phyloP scores from a whole-genome alignment of 2,888 invertebrate genomes.

The Aleiodes testaceus region DNA sequence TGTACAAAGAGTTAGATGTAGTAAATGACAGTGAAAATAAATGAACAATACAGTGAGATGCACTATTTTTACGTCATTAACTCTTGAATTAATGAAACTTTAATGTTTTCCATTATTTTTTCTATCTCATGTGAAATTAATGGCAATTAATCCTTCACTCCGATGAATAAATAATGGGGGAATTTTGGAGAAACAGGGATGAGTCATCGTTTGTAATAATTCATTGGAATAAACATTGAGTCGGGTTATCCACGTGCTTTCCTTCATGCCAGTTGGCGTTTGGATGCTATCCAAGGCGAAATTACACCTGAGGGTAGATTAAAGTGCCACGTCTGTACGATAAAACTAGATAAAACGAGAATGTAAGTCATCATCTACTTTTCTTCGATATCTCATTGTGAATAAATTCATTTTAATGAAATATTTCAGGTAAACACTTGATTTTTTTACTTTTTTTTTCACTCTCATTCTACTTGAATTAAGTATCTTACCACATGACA shows the following conservation, averaged over 20 bases:
- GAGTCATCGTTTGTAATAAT: neutral
- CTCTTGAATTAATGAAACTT: constrained; percentile 12
- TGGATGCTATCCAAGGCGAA: constrained; percentile 18
- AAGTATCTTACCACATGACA: constrained; percentile 16
- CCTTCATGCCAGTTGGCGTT: constrained; percentile 3
- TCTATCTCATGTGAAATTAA: neutral
- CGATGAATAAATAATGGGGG: neutral
- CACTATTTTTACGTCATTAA: constrained; percentile 17
- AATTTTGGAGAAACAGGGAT: neutral
- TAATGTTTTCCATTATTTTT: neutral
- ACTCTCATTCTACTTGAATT: constrained; percentile 1
- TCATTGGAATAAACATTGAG: constrained; percentile 12
- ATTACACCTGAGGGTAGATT: constrained; percentile 33
- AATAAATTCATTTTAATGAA: too few relatives aligned
- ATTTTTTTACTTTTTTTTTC: too few relatives aligned
- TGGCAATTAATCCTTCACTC: neutral
- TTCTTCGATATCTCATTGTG: constrained; percentile 8
- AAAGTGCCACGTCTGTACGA: constrained; percentile 26
- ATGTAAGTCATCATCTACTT: constrained; percentile 22
- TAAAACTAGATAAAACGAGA: neutral
- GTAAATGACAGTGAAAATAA: constrained; percentile 18
- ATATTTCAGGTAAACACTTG: too few relatives aligned
- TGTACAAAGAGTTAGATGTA: constrained; percentile 4
- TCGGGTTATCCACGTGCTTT: neutral
- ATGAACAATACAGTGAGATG: constrained; percentile 17